Conservation (phyloP, 2,888 invertebrate species). For the Calliopum simillimum region DNA sequence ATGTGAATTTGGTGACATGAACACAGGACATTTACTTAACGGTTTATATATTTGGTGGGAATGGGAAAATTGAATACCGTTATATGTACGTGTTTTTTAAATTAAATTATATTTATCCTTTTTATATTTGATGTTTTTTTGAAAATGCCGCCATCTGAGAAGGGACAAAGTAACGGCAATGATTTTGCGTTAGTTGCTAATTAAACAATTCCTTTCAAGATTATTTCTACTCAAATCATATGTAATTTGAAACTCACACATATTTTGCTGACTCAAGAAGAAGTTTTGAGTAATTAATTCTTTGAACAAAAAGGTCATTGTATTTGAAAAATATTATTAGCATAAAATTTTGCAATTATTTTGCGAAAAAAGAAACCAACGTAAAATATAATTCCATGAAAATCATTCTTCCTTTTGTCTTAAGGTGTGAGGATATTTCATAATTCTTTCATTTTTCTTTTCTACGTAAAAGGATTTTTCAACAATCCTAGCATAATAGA, state of each 20-base stretch:
- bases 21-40: slow-evolving; percentile 25
- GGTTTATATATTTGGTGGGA: not conserved
- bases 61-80: no score
- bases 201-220: not conserved
- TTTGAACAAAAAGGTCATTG: no score
- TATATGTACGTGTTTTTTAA: slow-evolving; percentile 13
- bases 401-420: slow-evolving; percentile 29
- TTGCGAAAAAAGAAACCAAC: slow-evolving; percentile 43
- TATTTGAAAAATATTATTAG: no score
- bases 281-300: no score
- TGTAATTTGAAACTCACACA: no score
- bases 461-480: not conserved
- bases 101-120: not conserved
- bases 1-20: slow-evolving; percentile 12
- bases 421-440: slow-evolving; percentile 58
- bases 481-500: not conserved
- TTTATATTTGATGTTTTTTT: not conserved
- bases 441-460: slow-evolving; percentile 44
- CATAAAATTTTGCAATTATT: slow-evolving; percentile 41
- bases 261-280: slow-evolving; percentile 46
- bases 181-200: slow-evolving; percentile 6
- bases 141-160: not conserved
- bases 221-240: no score
- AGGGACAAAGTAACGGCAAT: slow-evolving; percentile 18
- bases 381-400: slow-evolving; percentile 36